Conservation (phyloP, 2,888 invertebrate species). For the Caenorhabditis uteleia region DNA sequence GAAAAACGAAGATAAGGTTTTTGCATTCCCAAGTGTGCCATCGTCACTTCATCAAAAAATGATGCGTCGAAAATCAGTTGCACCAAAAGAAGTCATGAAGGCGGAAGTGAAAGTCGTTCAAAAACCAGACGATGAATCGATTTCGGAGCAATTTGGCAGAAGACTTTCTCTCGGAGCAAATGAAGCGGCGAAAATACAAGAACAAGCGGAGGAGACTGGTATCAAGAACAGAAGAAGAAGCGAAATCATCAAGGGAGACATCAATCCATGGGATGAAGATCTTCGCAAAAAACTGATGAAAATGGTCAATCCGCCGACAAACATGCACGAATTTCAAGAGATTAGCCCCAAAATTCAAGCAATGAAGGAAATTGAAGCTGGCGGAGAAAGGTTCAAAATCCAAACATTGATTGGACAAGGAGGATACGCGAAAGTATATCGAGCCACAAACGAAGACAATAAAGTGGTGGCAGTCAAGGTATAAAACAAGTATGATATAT, state of each 20-base stretch:
- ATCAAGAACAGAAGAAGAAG: conserved; percentile 25
- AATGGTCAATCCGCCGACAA: conserved; percentile 19
- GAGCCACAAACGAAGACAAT: conserved; percentile 39
- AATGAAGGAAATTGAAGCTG: conserved; percentile 45
- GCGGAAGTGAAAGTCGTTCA: neutral
- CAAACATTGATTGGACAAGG: conserved; percentile 70
- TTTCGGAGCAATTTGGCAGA: conserved; percentile 22
- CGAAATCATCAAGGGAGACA: conserved; percentile 34
- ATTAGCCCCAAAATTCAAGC: conserved; percentile 40
- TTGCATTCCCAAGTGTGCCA: no score
- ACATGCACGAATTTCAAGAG: conserved; percentile 49
- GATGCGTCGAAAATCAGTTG: conserved; percentile 1
- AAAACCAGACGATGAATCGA: conserved; percentile 15
- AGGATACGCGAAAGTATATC: conserved; percentile 71
- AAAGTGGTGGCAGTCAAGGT: conserved; percentile 53
- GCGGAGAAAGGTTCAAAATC: conserved; percentile 66
- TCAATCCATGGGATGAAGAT: conserved; percentile 83
- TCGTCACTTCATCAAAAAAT: no score
- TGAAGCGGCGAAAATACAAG: conserved; percentile 7
- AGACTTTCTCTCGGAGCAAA: conserved; percentile 25
- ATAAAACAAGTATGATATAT: neutral
- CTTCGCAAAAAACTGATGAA: conserved; percentile 78
- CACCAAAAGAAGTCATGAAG: neutral
- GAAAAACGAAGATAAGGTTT: no score
- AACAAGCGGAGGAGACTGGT: conserved; percentile 24